These are phyloP conservation scores for Adelosebastes latens DNA, from an alignment of 2,797 vertebrate species.

Conservation along the genomic window DNA sequence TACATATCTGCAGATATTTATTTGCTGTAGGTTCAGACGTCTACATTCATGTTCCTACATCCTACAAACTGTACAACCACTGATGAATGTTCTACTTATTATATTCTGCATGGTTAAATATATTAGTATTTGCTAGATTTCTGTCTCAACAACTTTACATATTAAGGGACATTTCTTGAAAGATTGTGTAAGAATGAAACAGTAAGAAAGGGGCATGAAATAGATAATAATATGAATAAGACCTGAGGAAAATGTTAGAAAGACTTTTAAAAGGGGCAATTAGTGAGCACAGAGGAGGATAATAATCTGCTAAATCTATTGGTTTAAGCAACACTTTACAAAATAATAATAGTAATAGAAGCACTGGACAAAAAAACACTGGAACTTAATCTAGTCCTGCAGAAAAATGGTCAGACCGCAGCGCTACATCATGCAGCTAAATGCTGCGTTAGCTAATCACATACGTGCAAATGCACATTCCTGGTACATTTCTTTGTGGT, in stretches of 20 bases:
- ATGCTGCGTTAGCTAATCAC: background rate
- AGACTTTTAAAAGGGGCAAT: background rate
- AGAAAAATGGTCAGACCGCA: background rate
- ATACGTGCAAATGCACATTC: background rate
- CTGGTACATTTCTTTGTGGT: background rate
- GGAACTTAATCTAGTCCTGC: background rate
- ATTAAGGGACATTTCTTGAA: background rate
- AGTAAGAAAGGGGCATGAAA: background rate
- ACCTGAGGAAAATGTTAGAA: background rate
- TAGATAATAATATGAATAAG: background rate
- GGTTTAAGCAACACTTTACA: background rate
- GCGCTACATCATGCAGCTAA: background rate
- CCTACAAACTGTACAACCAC: background rate
- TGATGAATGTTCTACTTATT: background rate
- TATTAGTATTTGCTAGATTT: background rate
- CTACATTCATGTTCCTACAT: background rate
- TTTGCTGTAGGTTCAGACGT: constrained; percentile 2
- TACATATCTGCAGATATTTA: constrained; percentile 40
- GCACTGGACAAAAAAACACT: background rate
- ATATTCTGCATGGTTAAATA: background rate
- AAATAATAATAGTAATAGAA: background rate
- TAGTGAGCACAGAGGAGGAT: background rate
- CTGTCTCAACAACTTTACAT: background rate
- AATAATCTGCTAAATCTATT: background rate
- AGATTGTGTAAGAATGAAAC: background rate